Evolutionary conservation across 2,113 vertebrate genomes (phyloP).

Genomic region (Thunnus maccoyii): DNA sequence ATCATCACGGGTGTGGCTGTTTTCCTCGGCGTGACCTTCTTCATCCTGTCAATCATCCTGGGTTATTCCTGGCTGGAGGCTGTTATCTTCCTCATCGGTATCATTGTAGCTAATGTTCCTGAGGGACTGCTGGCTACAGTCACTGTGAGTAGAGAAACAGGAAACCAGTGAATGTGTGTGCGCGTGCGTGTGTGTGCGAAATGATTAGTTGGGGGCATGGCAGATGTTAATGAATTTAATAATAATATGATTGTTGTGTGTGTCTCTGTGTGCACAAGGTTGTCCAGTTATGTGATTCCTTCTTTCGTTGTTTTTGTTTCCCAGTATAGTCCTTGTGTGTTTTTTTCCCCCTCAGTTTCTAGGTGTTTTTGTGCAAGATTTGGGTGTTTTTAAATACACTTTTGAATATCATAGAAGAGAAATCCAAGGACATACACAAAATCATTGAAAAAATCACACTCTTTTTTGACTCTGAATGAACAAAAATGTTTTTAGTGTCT

Average conservation of each 20-base stretch:
- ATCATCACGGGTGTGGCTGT: conserved; percentile 94
- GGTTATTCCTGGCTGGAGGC: conserved; percentile 92
- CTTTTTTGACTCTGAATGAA: no score
- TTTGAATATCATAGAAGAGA: no score
- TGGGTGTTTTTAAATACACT: neutral
- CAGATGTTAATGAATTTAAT: neutral
- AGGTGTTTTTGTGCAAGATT: neutral
- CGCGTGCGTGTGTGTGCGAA: neutral
- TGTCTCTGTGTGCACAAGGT: neutral
- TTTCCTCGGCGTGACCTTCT: conserved; percentile 90
- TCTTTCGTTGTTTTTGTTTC: neutral
- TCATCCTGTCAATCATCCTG: conserved; percentile 89
- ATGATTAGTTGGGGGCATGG: neutral
- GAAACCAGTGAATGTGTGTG: conserved; percentile 9
- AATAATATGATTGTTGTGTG: neutral
- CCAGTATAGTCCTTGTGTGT: neutral
- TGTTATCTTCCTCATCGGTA: conserved; percentile 95
- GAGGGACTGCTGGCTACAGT: conserved; percentile 94
- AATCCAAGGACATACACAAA: neutral
- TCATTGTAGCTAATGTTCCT: conserved; percentile 94
- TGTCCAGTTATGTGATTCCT: neutral
- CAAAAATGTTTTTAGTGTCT: no score
- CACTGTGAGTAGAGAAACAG: conserved; percentile 85
- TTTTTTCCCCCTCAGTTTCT: neutral
- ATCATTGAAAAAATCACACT: neutral